Evolutionary conservation across 1,140 invertebrate genomes (phyloP), one percentile per base, ranked within the genome.

Genomic region (Trialeurodes vaporariorum): DNA sequence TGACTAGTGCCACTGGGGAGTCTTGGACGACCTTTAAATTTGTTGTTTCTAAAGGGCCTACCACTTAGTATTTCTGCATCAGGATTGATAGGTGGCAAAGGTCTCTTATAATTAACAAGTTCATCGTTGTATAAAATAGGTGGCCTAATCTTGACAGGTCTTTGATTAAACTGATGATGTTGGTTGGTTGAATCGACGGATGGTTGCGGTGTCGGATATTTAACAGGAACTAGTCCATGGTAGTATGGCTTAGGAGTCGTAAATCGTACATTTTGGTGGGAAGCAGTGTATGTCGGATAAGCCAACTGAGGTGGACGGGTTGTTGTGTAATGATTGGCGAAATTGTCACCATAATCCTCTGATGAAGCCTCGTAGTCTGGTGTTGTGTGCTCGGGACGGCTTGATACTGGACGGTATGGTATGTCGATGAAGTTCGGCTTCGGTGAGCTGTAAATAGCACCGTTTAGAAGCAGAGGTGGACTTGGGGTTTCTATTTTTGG

Each of bases 51-150:
- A 17, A 49, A 49, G 5, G 34, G 34, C 5, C 34, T 5, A 17
- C 68, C 75, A 59, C 74, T 70, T 23, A 83, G 78, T 61, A 78
- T 78, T 70, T 84, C 83, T 2, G 81, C 79, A 59, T 84, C 80
- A 0, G 83, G 82, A 71, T 85, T 81, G 12, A 83, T 75, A 0
- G 77, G 73, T 24, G 81, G 81, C 65, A 78, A 61, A 5, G 80
- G 81, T 60, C 80, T 73, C 5, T 78, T 77, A 69, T 82, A 84
- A 70, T 85, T 85, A 0, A 83, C 80, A 0, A 75, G 71, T 27
- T 79, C 78, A 62, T 85, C 83, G 27, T 72, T 73, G 1, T 75
- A 73, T 34, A 49, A 17, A 5, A 49, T 17, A 5, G 34, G 34
- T 5, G 25, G 60, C 60, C 22, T 23, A 11, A 49, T 49, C 17